Percentiles rank a stretch among this genome's conserved stretches.
Conservation (phyloP, 2,888 invertebrate genomes). For the Melanargia galathea region DNA sequence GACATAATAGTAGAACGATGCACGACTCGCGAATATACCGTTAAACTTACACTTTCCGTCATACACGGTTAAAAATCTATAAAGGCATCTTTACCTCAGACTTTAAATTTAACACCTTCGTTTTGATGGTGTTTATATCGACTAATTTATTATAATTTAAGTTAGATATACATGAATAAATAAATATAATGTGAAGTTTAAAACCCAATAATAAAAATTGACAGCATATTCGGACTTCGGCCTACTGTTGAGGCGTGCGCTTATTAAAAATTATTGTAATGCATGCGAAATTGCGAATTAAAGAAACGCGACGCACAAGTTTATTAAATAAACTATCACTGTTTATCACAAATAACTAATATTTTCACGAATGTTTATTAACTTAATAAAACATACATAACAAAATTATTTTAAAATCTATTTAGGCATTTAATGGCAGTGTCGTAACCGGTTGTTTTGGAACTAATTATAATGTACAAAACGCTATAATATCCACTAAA, state of each 20-base stretch:
- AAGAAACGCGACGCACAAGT: slow-evolving; percentile 37
- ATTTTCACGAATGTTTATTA: slow-evolving; percentile 71
- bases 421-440: slow-evolving; percentile 82
- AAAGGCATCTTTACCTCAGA: slow-evolving; percentile 83
- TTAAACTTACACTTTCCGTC: slow-evolving; percentile 69
- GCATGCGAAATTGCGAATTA: slow-evolving; percentile 28
- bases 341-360: slow-evolving; percentile 79
- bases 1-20: slow-evolving; percentile 76
- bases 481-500: slow-evolving; percentile 62
- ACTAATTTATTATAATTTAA: slow-evolving; percentile 75
- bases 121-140: slow-evolving; percentile 72
- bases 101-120: slow-evolving; percentile 80
- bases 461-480: slow-evolving; percentile 75
- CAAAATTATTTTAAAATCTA: slow-evolving; percentile 68
- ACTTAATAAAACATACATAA: slow-evolving; percentile 63
- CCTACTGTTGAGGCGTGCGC: slow-evolving; percentile 24
- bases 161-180: slow-evolving; percentile 73
- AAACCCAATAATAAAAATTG: slow-evolving; percentile 11
- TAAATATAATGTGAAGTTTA: slow-evolving; percentile 58
- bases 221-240: slow-evolving; percentile 35
- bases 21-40: slow-evolving; percentile 70
- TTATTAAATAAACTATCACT: slow-evolving; percentile 62
- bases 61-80: slow-evolving; percentile 78
- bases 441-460: slow-evolving; percentile 77
- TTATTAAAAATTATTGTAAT: slow-evolving; percentile 22